Percentiles rank a stretch among this genome's conserved stretches.
Evolutionary conservation across 2,888 invertebrate species (phyloP).

Genomic region (Drosophila pseudotakahashii): DNA sequence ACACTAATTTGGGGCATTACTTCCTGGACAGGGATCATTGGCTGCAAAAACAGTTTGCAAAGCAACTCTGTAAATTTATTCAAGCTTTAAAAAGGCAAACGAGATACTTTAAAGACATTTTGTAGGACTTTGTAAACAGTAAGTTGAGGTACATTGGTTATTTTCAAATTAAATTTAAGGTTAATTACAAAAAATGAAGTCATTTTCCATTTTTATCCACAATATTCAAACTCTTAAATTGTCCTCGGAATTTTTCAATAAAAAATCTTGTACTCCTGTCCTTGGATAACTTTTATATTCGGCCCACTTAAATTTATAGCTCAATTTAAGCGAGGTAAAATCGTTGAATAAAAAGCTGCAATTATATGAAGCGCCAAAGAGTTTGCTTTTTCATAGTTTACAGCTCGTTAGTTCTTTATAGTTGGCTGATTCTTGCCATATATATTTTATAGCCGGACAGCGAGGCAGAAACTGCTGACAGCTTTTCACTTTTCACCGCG

Average conservation of each 20-base stretch:
- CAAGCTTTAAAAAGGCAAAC: too few species aligned
- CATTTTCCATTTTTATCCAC: not conserved
- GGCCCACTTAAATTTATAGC: constrained; percentile 24
- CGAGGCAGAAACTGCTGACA: constrained; percentile 54
- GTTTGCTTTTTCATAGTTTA: constrained; percentile 64
- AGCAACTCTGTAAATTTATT: constrained; percentile 1
- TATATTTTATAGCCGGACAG: constrained; percentile 52
- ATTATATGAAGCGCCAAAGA: constrained; percentile 25
- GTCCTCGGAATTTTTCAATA: too few species aligned
- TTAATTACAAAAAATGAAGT: not conserved
- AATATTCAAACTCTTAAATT: not conserved
- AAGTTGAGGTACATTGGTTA: too few species aligned
- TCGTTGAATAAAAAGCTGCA: constrained; percentile 20
- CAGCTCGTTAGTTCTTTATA: constrained; percentile 76
- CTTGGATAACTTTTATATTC: not conserved
- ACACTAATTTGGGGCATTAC: constrained; percentile 70
- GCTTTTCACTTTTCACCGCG: constrained; percentile 77
- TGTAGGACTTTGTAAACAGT: too few species aligned
- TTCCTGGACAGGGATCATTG: constrained; percentile 56
- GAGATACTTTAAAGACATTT: too few species aligned
- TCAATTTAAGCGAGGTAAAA: constrained; percentile 15
- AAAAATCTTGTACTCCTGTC: too few species aligned
- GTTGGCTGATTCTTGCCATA: constrained; percentile 52
- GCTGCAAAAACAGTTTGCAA: constrained; percentile 35
- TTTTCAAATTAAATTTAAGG: too few species aligned